Percentiles rank a stretch among this genome's conserved stretches.
Evolutionary conservation across 2,113 vertebrate species (phyloP).

Genomic region (Podarcis muralis): DNA sequence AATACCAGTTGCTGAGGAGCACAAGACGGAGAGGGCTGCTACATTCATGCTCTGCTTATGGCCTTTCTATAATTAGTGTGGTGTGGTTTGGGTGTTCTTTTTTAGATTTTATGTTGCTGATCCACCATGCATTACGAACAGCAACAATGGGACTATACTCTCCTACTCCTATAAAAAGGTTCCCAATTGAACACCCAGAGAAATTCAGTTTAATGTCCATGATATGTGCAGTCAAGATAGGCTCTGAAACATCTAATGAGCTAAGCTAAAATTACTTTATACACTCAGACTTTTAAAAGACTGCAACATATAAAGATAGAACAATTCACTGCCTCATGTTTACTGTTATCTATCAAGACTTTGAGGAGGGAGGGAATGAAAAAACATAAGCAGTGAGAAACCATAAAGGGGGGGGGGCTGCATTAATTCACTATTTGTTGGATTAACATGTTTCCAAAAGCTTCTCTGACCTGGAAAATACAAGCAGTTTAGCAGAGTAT

Average conservation of each 20-base stretch:
- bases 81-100: not conserved
- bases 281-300: not conserved
- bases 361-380: not conserved
- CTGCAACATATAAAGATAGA: not conserved
- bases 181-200: not conserved
- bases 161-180: not conserved
- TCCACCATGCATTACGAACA: not conserved
- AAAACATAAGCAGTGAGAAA: not conserved
- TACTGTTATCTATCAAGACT: slow-evolving; percentile 20
- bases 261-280: not conserved
- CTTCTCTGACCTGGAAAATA: slow-evolving; percentile 24
- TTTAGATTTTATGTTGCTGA: not conserved
- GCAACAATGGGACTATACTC: not conserved
- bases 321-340: not conserved
- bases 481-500: slow-evolving; percentile 8
- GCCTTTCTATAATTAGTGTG: no score
- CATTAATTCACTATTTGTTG: slow-evolving; percentile 2
- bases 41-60: no score
- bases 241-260: not conserved
- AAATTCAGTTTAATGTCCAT: not conserved
- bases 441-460: not conserved
- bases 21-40: no score
- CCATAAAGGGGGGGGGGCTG: not conserved
- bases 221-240: not conserved
- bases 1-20: no score